Conservation (phyloP, 1,140 invertebrate species). For the Drosophila kepulauana region DNA sequence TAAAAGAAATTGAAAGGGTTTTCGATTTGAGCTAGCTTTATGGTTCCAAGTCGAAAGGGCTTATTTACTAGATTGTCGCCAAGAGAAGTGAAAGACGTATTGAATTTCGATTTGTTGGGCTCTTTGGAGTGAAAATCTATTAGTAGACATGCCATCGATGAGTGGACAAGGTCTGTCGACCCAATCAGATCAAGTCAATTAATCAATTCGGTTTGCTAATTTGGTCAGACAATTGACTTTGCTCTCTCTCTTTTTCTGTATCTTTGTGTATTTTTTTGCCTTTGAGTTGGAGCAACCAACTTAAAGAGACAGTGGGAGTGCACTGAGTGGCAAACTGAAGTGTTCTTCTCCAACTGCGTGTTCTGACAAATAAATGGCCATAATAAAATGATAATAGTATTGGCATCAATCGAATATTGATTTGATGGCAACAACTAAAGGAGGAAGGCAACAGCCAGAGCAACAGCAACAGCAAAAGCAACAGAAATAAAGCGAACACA, state of each 20-base stretch:
- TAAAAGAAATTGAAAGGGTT: conserved; percentile 57
- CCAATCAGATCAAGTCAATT: conserved; percentile 64
- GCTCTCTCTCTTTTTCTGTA: not conserved
- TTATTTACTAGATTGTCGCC: not conserved
- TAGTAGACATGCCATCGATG: conserved; percentile 16
- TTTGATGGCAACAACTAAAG: conserved; percentile 66
- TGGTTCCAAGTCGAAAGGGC: conserved; percentile 3
- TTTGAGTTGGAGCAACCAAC: not conserved
- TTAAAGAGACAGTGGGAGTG: conserved; percentile 37
- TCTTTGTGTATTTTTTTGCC: not conserved
- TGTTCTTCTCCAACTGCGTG: conserved; percentile 22
- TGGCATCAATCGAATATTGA: conserved; percentile 83
- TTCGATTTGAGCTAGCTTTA: conserved; percentile 27
- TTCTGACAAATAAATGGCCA: conserved; percentile 76
- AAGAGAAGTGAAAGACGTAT: not conserved
- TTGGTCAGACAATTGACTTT: conserved; percentile 50
- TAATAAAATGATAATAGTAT: conserved; percentile 83
- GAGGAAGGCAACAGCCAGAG: conserved; percentile 28
- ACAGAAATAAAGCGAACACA: conserved; percentile 2
- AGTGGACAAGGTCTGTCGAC: conserved; percentile 23
- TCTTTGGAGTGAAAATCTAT: conserved; percentile 14
- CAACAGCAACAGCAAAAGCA: conserved; percentile 45
- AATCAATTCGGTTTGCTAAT: conserved; percentile 67
- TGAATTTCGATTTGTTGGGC: conserved; percentile 5
- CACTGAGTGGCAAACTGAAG: conserved; percentile 42